Evolutionary conservation across 2,888 invertebrate genomes (phyloP), one percentile per base, ranked within the genome.

Genomic region (Orchestes rusci): DNA sequence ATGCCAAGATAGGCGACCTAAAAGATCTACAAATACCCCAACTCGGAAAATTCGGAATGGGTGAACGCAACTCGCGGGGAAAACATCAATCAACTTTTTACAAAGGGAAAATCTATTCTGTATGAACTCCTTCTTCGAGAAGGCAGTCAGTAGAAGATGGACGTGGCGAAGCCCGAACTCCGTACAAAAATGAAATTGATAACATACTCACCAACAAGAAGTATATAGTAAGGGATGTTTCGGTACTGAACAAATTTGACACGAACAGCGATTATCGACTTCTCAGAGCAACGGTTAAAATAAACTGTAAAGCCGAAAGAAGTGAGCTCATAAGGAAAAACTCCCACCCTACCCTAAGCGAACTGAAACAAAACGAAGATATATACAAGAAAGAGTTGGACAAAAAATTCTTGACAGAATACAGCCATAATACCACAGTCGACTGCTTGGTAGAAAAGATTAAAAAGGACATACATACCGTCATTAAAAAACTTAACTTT

Each of bases 371-470:
- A n/a, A n/a, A n/a, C n/a, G n/a, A n/a, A n/a, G n/a, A n/a, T 8
- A 30, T 12, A 30, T 30, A n/a, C 12, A 30, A 30, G 30, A 30
- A 30, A 4, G 23, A 23, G 30, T n/a, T 30, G 4, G 30, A 30
- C 5, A 30, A 30, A 30, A 30, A 8, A 30, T 4, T 5, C 12
- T 30, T 13, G 8, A 30, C 30, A 30, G 12, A 30, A 30, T 4
- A 10, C 5, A 8, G 12, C 7, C 5, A 30, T n/a, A n/a, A n/a
- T n/a, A n/a, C n/a, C n/a, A n/a, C n/a, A n/a, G n/a, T n/a, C n/a
- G n/a, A n/a, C n/a, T 12, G 30, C 30, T 23, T 23, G 23, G 23
- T 8, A 23, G 23, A 23, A 23, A 23, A 23, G 23, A 23, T n/a
- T n/a, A n/a, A n/a, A n/a, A n/a, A n/a, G n/a, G n/a, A n/a, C n/a